A percentile compares a stretch with the other conserved stretches of the same genome.
phyloP scores from a whole-genome alignment of 2,888 invertebrate genomes.

The Spodoptera picta region DNA sequence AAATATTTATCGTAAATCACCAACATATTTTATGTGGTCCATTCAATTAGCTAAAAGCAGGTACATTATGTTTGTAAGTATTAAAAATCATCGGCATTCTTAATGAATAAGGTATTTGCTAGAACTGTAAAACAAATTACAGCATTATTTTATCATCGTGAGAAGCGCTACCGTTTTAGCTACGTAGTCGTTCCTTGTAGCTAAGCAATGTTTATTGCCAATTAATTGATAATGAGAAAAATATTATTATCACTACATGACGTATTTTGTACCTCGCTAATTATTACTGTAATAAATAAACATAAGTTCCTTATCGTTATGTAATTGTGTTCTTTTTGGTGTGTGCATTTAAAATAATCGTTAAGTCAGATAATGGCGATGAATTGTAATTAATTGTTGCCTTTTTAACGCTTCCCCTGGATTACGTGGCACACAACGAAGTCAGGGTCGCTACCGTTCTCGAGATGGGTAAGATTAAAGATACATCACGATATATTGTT shows the following conservation, averaged over 20 bases:
- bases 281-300: constrained; percentile 6
- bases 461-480: constrained; percentile 90
- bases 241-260: background rate
- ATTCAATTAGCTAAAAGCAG: too few relatives aligned
- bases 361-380: constrained; percentile 70
- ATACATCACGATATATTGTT: constrained; percentile 33
- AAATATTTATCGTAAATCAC: too few relatives aligned
- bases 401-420: constrained; percentile 88
- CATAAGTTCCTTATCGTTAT: constrained; percentile 3
- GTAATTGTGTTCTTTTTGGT: background rate
- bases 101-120: constrained; percentile 9
- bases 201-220: constrained; percentile 6
- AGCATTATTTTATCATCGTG: constrained; percentile 18
- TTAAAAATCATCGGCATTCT: too few relatives aligned
- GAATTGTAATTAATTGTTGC: constrained; percentile 88
- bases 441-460: constrained; percentile 93
- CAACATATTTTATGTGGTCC: too few relatives aligned
- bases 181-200: constrained; percentile 25
- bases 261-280: constrained; percentile 12
- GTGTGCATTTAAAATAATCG: constrained; percentile 13
- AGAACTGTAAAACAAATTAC: constrained; percentile 9
- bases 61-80: too few relatives aligned
- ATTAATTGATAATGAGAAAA: constrained; percentile 9
- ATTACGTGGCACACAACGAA: constrained; percentile 84
- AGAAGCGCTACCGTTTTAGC: constrained; percentile 21